These are phyloP conservation scores for Harpegnathos saltator DNA, from an alignment of 1,140 invertebrate genomes.

Conservation along the genomic window DNA sequence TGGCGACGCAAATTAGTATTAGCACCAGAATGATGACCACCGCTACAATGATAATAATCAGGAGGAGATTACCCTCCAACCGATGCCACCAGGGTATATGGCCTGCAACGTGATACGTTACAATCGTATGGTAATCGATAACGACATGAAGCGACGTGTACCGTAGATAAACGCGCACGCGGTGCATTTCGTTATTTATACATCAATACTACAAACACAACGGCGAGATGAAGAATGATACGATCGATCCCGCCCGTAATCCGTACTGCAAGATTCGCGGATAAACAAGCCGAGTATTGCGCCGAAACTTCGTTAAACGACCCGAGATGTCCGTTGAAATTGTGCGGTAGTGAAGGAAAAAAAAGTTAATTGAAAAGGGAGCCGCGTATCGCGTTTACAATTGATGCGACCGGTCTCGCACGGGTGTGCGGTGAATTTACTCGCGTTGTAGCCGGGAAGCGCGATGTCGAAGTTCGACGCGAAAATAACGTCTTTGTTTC, in stretches of 20 bases:
- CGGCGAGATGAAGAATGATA: not conserved
- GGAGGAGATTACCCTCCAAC: constrained; percentile 91
- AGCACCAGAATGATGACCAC: constrained; percentile 92
- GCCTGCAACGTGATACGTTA: constrained; percentile 51
- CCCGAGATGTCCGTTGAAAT: too few relatives aligned
- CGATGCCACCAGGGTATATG: constrained; percentile 91
- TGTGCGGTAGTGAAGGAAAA: not conserved
- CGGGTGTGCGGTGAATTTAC: not conserved
- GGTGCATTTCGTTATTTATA: constrained; percentile 2
- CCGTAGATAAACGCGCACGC: not conserved
- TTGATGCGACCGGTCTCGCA: not conserved
- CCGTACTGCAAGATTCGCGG: not conserved
- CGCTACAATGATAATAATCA: constrained; percentile 91
- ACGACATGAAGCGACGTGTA: not conserved
- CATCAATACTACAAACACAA: not conserved
- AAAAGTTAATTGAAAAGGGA: not conserved
- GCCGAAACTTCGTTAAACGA: too few relatives aligned
- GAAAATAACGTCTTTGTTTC: not conserved
- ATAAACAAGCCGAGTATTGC: too few relatives aligned
- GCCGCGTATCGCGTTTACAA: not conserved
- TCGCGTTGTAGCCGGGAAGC: not conserved
- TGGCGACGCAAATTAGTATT: constrained; percentile 93
- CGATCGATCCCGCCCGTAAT: not conserved
- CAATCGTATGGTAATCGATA: constrained; percentile 8
- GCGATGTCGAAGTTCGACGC: not conserved